Percentiles rank a stretch among this genome's conserved stretches.
Evolutionary conservation across 2,888 invertebrate species (phyloP).

Genomic region (Chloroclysta siterata): DNA sequence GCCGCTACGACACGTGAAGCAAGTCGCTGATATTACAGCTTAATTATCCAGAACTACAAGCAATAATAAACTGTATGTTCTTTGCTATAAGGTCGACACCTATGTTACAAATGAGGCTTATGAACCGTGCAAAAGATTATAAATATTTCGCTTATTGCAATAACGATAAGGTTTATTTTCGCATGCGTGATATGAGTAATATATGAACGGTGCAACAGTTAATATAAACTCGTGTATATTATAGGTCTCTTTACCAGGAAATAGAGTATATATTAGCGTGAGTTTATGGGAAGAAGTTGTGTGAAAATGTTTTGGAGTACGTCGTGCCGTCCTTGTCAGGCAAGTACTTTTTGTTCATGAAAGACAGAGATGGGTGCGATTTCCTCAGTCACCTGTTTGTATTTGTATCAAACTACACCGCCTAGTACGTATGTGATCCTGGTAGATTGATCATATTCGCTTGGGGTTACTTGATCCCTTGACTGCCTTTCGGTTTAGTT

Average conservation of each 20-base stretch:
- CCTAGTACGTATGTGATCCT: neutral
- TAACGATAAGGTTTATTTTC: no score
- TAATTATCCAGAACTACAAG: no score
- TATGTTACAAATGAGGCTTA: no score
- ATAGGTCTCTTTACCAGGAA: neutral
- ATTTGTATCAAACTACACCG: neutral
- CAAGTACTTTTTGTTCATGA: neutral
- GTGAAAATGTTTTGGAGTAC: neutral
- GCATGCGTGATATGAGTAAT: no score
- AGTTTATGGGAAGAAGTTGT: neutral
- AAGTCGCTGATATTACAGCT: no score
- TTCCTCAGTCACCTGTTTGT: neutral
- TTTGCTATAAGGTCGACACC: no score
- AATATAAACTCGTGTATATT: no score
- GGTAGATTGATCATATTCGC: neutral
- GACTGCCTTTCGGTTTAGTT: no score
- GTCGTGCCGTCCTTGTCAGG: neutral
- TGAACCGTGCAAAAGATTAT: no score
- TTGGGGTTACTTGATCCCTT: neutral
- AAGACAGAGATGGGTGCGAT: neutral
- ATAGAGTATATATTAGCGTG: neutral
- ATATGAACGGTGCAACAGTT: no score
- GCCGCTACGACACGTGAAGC: neutral
- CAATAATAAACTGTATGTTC: no score
- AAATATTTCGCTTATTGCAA: no score